These are phyloP conservation scores for Reticulitermes lucifugus DNA, from an alignment of 2,888 invertebrate genomes.

Conservation along the genomic window DNA sequence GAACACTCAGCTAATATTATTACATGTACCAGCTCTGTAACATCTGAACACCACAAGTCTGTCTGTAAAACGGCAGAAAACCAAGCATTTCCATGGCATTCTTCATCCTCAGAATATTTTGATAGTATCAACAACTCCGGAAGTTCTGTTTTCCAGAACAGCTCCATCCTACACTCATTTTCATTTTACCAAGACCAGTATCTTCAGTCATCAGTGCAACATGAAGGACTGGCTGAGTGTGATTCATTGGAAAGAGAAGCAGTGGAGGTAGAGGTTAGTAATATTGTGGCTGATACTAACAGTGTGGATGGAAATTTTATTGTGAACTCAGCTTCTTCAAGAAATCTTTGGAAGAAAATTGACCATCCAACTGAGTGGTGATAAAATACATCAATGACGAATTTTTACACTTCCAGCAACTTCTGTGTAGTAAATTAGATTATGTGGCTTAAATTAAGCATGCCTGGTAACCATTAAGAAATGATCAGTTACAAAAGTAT, in stretches of 20 bases:
- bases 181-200: slow-evolving; percentile 39
- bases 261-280: not conserved
- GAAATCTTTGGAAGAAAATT: slow-evolving; percentile 16
- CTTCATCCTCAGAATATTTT: slow-evolving; percentile 66
- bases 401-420: not conserved
- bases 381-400: not conserved
- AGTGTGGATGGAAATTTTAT: not conserved
- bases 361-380: not conserved
- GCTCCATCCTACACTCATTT: slow-evolving; percentile 62
- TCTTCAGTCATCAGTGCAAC: slow-evolving; percentile 34
- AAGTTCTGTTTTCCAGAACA: slow-evolving; percentile 60
- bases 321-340: not conserved
- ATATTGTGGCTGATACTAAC: not conserved
- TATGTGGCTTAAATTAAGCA: not conserved
- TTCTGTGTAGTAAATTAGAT: slow-evolving; percentile 8
- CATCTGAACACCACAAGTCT: slow-evolving; percentile 3
- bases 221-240: slow-evolving; percentile 69
- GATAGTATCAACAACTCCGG: slow-evolving; percentile 74
- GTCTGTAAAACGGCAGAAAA: slow-evolving; percentile 15
- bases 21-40: not conserved
- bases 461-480: not conserved
- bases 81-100: slow-evolving; percentile 44
- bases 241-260: slow-evolving; percentile 67
- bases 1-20: not conserved
- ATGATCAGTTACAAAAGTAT: no score